Evolutionary conservation across 2,888 invertebrate genomes (phyloP).

Genomic region (Myathropa florea): DNA sequence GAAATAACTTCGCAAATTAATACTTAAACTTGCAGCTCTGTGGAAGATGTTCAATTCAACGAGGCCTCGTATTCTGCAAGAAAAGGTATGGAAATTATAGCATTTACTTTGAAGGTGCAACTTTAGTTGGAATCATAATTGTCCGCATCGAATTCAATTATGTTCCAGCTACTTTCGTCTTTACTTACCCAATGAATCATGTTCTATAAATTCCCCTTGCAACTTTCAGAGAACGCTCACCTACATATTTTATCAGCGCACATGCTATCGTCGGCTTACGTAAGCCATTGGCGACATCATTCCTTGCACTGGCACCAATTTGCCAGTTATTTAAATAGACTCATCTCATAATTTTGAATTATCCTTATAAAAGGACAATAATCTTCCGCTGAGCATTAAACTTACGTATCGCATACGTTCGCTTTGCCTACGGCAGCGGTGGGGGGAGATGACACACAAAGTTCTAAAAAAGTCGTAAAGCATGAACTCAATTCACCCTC

Average conservation of each 20-base stretch:
- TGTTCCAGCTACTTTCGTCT: too few relatives aligned
- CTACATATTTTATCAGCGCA: background rate
- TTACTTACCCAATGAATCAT: too few relatives aligned
- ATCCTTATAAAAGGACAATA: constrained; percentile 49
- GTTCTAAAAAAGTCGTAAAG: constrained; percentile 48
- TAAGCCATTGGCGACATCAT: background rate
- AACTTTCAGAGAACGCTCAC: background rate
- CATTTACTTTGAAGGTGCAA: too few relatives aligned
- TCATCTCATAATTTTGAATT: constrained; percentile 36
- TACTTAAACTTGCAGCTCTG: too few relatives aligned
- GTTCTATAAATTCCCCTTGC: background rate
- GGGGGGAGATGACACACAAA: background rate
- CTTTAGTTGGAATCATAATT: too few relatives aligned
- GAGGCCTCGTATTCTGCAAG: too few relatives aligned
- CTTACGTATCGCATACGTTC: constrained; percentile 15
- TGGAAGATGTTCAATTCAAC: too few relatives aligned
- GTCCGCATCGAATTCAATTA: too few relatives aligned
- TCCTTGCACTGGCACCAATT: background rate
- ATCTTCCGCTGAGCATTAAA: constrained; percentile 36
- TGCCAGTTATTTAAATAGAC: background rate
- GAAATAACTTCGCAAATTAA: too few relatives aligned
- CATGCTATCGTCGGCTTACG: constrained; percentile 1
- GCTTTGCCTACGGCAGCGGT: background rate
- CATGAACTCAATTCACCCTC: constrained; percentile 9
- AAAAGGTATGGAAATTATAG: too few relatives aligned